phyloP scores from a whole-genome alignment of 1,140 invertebrate species.

The Bombus confusus region DNA sequence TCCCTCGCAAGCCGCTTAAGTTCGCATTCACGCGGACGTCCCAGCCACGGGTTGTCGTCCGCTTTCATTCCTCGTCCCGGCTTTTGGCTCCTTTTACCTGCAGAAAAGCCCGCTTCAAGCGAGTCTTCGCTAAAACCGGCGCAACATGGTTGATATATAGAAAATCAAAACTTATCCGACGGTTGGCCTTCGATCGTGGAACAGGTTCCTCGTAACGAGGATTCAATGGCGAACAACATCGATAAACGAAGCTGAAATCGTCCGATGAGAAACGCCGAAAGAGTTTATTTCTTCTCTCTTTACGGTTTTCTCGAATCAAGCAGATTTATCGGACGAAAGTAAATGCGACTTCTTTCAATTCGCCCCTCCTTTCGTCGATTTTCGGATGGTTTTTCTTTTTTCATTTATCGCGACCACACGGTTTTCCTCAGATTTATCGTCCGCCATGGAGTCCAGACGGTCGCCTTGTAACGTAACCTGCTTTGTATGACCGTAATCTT shows the following conservation, averaged over 20 bases:
- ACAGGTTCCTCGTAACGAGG: background rate
- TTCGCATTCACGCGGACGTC: background rate
- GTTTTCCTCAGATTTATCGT: background rate
- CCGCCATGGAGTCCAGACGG: background rate
- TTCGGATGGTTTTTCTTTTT: background rate
- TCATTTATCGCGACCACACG: background rate
- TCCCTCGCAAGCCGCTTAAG: constrained; percentile 5
- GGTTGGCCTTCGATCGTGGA: background rate
- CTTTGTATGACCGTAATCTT: background rate
- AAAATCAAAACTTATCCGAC: too few species aligned
- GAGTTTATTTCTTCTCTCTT: too few species aligned
- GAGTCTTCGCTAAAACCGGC: background rate
- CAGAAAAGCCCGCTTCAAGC: background rate
- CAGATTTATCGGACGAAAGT: background rate
- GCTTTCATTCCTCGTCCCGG: background rate
- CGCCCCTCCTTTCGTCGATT: background rate
- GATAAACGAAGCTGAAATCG: background rate
- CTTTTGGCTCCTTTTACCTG: background rate
- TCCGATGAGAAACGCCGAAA: background rate
- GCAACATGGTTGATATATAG: background rate
- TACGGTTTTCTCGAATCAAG: background rate
- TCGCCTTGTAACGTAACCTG: background rate
- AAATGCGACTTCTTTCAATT: background rate
- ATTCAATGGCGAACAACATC: too few species aligned
- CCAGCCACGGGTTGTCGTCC: background rate